Conservation (phyloP, 1,140 invertebrate species). For the Drosophila eugracilis region DNA sequence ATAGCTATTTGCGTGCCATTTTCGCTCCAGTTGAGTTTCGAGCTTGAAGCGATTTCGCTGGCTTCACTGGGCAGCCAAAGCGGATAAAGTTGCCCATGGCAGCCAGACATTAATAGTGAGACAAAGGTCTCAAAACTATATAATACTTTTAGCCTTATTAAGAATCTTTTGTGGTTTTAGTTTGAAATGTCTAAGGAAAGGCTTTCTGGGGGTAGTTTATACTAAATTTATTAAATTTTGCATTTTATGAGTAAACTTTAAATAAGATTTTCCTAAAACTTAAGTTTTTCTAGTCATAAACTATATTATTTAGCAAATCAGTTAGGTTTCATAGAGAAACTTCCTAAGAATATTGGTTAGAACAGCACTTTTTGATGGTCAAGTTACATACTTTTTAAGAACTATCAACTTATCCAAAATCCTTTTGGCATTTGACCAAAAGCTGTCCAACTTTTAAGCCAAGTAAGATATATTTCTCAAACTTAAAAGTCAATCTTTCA, state of each 20-base stretch:
- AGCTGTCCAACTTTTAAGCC: neutral
- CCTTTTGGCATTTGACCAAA: neutral
- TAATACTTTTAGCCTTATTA: neutral
- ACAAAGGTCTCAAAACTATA: constrained; percentile 23
- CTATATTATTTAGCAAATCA: no score
- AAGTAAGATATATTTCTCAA: no score
- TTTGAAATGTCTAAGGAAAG: no score
- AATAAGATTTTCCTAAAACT: no score
- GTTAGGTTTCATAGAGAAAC: no score
- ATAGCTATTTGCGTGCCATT: constrained; percentile 68
- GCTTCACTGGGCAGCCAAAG: constrained; percentile 57
- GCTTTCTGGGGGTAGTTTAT: no score
- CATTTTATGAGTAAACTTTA: no score
- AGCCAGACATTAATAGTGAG: constrained; percentile 54
- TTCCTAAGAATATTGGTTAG: no score
- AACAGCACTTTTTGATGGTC: no score
- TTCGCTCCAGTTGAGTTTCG: constrained; percentile 60
- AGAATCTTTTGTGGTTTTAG: neutral
- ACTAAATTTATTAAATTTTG: no score
- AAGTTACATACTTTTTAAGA: neutral
- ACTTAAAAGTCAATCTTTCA: neutral
- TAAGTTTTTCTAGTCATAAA: no score
- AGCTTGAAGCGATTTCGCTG: constrained; percentile 40
- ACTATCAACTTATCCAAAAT: no score
- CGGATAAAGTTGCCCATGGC: neutral